These are phyloP conservation scores for Paragorgia papillata DNA, from an alignment of 92 coral and sea anemone genomes.

Conservation along the genomic window DNA sequence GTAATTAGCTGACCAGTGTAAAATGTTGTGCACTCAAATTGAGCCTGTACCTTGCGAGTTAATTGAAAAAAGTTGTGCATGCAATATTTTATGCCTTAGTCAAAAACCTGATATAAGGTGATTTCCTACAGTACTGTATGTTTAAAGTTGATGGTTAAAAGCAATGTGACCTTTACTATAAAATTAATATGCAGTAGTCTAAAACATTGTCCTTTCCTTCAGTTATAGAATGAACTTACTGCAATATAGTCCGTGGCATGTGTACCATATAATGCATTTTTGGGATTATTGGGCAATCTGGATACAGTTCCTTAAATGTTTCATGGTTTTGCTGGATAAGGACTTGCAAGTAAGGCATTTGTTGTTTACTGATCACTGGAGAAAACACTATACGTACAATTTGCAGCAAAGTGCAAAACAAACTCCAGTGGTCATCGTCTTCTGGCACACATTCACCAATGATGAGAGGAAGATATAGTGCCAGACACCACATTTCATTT, in stretches of 20 bases:
- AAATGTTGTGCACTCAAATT: too few relatives aligned
- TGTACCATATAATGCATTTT: conserved; percentile 81
- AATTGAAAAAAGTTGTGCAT: too few relatives aligned
- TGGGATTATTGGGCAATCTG: conserved; percentile 65
- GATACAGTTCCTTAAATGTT: conserved; percentile 46
- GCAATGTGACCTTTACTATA: too few relatives aligned
- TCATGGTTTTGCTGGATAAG: conserved; percentile 57
- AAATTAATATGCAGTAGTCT: too few relatives aligned
- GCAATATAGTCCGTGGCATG: conserved; percentile 63
- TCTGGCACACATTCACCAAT: conserved; percentile 64
- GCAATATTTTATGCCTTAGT: too few relatives aligned
- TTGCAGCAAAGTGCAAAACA: conserved; percentile 52
- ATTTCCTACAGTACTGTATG: too few relatives aligned
- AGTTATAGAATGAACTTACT: too few relatives aligned
- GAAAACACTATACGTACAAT: conserved; percentile 56
- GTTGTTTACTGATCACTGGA: conserved; percentile 49
- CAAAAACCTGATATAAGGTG: too few relatives aligned
- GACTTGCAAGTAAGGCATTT: conserved; percentile 62
- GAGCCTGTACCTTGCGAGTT: too few relatives aligned
- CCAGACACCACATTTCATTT: conserved; percentile 77
- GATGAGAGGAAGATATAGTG: conserved; percentile 55
- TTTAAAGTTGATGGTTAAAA: too few relatives aligned
- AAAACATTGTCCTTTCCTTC: too few relatives aligned
- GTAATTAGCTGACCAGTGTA: too few relatives aligned
- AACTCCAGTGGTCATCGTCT: conserved; percentile 63